These are phyloP conservation scores for Octomys mimax DNA, from an alignment of 2,797 vertebrate genomes.

Conservation along the genomic window DNA sequence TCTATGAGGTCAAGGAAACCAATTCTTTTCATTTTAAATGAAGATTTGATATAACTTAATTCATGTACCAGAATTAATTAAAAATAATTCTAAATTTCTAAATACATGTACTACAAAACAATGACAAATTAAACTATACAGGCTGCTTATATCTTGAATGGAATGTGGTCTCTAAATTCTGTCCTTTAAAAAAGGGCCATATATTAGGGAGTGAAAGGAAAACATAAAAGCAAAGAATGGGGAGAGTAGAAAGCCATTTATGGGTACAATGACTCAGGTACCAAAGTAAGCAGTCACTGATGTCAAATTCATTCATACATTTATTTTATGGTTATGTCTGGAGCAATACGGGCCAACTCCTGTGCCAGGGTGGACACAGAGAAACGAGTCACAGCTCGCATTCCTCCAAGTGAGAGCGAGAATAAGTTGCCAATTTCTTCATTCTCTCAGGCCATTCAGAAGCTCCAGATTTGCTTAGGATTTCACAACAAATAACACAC, in stretches of 20 bases:
- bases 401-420: not conserved
- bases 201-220: constrained; percentile 15
- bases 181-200: constrained; percentile 36
- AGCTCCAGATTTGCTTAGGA: constrained; percentile 35
- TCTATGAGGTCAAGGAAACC: constrained; percentile 50
- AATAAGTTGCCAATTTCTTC: not conserved
- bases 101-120: constrained; percentile 34
- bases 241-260: constrained; percentile 27
- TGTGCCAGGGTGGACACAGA: not conserved
- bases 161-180: constrained; percentile 1
- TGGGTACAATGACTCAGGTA: constrained; percentile 35
- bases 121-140: constrained; percentile 44
- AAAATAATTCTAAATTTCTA: constrained; percentile 50
- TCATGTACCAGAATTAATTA: constrained; percentile 57
- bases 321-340: constrained; percentile 48
- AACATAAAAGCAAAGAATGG: constrained; percentile 37
- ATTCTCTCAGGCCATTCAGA: not conserved
- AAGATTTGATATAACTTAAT: not conserved
- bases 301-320: not conserved
- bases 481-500: constrained; percentile 48
- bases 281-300: constrained; percentile 11
- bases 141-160: constrained; percentile 15
- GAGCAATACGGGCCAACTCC: not conserved
- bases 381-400: not conserved
- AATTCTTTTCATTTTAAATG: constrained; percentile 46